These are phyloP conservation scores for Cotesia congregata DNA, from an alignment of 2,888 invertebrate genomes.

Conservation along the genomic window DNA sequence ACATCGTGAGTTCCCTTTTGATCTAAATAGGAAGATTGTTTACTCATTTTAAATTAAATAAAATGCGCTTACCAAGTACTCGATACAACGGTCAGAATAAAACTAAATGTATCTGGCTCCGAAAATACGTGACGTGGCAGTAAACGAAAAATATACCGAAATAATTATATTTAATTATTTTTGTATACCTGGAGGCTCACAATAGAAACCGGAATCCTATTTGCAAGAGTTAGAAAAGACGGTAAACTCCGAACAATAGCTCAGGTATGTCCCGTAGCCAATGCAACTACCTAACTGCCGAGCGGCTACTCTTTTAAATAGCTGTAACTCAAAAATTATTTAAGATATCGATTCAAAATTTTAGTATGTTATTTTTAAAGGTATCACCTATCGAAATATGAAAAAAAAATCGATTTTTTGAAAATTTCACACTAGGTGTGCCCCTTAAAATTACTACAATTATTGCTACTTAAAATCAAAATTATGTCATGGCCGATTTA, in stretches of 20 bases:
- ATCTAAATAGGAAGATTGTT: constrained; percentile 2
- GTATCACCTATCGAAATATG: constrained; percentile 25
- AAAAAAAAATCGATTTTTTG: constrained; percentile 20
- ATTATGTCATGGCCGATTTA: no score
- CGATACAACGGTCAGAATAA: constrained; percentile 20
- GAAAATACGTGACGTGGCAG: constrained; percentile 20
- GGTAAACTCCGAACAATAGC: constrained; percentile 30
- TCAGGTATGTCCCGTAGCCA: background rate
- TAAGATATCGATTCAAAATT: constrained; percentile 26
- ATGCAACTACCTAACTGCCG: constrained; percentile 26
- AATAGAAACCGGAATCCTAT: constrained; percentile 32
- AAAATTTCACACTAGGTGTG: no score
- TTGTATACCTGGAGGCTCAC: constrained; percentile 13
- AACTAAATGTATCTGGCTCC: constrained; percentile 22
- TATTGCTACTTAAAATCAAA: no score
- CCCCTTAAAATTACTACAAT: no score
- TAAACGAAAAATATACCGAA: background rate
- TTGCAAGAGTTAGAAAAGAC: constrained; percentile 19
- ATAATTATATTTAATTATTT: constrained; percentile 15
- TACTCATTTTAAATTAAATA: background rate
- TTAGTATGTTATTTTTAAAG: constrained; percentile 30
- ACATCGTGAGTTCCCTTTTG: constrained; percentile 26
- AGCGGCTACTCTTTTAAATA: constrained; percentile 23
- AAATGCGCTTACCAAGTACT: constrained; percentile 5
- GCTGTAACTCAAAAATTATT: constrained; percentile 35